Conservation (phyloP, 2,113 vertebrate genomes). For the Axis porcinus region DNA sequence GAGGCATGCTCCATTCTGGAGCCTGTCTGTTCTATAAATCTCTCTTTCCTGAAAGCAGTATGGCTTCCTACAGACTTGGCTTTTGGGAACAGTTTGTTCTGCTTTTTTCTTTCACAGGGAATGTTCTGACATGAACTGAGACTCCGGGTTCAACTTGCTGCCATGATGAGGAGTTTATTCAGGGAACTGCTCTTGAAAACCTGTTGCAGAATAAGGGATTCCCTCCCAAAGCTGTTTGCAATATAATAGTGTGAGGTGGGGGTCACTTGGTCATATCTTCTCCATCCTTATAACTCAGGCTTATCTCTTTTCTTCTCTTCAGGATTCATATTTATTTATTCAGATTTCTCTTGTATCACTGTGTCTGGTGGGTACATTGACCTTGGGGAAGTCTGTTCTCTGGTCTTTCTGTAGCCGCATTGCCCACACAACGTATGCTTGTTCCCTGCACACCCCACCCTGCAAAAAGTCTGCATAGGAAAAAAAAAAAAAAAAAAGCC, state of each 20-base stretch:
- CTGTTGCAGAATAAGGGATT: not conserved
- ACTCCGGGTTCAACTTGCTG: not conserved
- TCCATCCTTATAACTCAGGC: not conserved
- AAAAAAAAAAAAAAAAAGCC: no score
- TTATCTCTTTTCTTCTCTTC: not conserved
- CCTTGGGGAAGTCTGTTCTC: not conserved
- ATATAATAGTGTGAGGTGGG: not conserved
- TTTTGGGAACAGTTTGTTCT: not conserved
- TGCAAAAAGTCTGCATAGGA: rapidly evolving
- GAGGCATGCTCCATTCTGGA: not conserved
- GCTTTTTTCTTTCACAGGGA: not conserved
- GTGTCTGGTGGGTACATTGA: not conserved
- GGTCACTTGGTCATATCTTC: no score
- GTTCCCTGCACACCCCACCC: not conserved
- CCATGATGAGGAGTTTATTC: not conserved
- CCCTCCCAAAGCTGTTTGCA: not conserved
- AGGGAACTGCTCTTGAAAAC: not conserved
- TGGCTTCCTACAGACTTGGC: not conserved
- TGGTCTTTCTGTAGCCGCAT: not conserved
- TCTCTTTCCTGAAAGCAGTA: not conserved
- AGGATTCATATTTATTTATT: not conserved
- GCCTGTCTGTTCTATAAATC: not conserved
- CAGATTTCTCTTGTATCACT: not conserved
- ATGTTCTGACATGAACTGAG: not conserved
- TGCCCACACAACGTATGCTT: not conserved